phyloP scores from a whole-genome alignment of 2,113 vertebrate species.

The Lagopus leucura region DNA sequence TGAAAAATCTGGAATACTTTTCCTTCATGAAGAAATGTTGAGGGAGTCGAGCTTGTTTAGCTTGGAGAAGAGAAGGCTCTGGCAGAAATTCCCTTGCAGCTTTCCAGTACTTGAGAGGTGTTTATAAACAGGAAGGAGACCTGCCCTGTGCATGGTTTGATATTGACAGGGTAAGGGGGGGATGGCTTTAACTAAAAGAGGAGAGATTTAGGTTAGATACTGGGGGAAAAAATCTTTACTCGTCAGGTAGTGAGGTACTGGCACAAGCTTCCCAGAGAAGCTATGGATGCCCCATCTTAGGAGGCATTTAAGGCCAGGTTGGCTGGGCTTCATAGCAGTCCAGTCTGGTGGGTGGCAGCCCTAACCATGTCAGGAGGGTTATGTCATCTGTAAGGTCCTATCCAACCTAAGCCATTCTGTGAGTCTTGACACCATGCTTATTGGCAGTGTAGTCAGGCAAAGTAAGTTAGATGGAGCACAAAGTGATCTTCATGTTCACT shows the following conservation, averaged over 20 bases:
- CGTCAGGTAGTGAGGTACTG: too few species aligned
- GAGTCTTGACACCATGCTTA: fast-evolving
- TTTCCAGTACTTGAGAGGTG: background rate
- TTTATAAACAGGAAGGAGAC: background rate
- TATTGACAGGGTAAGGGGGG: background rate
- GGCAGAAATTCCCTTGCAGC: background rate
- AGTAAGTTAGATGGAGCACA: background rate
- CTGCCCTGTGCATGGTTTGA: background rate
- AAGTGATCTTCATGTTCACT: background rate
- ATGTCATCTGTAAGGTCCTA: too few species aligned
- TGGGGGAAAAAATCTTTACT: too few species aligned
- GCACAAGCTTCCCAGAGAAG: too few species aligned
- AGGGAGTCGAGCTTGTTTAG: background rate
- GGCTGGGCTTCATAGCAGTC: too few species aligned
- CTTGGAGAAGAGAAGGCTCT: background rate
- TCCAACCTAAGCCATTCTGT: too few species aligned
- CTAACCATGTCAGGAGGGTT: too few species aligned
- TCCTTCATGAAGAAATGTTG: too few species aligned
- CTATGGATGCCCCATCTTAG: too few species aligned
- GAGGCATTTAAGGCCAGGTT: too few species aligned
- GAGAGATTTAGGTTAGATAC: too few species aligned
- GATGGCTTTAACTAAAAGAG: background rate
- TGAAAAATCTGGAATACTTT: background rate
- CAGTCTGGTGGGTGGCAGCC: too few species aligned
- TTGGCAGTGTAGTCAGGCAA: background rate